A percentile compares a stretch with the other conserved stretches of the same genome.
Conservation (phyloP, 2,888 invertebrate genomes). For the Melinaea marsaeus region DNA sequence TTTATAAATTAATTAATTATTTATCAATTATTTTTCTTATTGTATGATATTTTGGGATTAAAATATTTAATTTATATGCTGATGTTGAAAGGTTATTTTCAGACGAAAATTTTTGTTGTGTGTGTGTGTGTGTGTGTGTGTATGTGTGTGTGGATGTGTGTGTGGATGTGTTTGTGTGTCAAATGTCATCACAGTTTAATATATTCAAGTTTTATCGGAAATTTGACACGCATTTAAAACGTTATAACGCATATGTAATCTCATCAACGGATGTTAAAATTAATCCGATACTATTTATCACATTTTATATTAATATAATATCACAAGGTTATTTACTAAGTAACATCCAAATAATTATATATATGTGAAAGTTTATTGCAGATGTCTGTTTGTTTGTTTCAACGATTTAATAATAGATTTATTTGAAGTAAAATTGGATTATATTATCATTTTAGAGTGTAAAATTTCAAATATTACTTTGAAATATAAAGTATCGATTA, state of each 20-base stretch:
- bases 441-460: background rate
- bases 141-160: background rate
- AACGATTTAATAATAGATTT: slow-evolving; percentile 1
- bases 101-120: too few relatives aligned
- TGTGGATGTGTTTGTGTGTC: background rate
- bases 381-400: slow-evolving; percentile 12
- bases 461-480: too few relatives aligned
- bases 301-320: slow-evolving; percentile 13
- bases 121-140: background rate
- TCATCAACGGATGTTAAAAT: slow-evolving; percentile 31
- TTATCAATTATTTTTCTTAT: background rate
- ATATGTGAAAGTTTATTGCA: slow-evolving; percentile 28
- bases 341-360: slow-evolving; percentile 5
- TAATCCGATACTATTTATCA: slow-evolving; percentile 31
- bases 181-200: background rate
- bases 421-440: background rate
- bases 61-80: too few relatives aligned
- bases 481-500: too few relatives aligned
- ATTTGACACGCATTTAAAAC: background rate
- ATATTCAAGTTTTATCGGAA: background rate
- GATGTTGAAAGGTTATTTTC: too few relatives aligned
- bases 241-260: slow-evolving; percentile 13
- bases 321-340: slow-evolving; percentile 30
- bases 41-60: too few relatives aligned
- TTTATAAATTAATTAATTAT: slow-evolving; percentile 11